Percentiles rank a stretch among this genome's conserved stretches.
These are phyloP conservation scores for Heliothis virescens DNA, from an alignment of 1,140 invertebrate genomes.

Conservation along the genomic window DNA sequence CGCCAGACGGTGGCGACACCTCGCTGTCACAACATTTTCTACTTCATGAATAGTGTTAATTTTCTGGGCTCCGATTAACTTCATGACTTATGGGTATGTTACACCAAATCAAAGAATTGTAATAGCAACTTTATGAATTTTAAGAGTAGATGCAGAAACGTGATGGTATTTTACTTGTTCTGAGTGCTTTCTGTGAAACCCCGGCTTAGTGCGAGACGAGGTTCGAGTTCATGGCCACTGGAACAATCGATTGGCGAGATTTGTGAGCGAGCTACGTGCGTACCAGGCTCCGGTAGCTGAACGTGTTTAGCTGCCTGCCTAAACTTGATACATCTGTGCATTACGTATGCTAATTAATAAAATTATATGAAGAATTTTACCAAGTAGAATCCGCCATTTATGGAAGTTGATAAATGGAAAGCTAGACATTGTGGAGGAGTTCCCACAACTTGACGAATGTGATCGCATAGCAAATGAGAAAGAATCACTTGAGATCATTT, in stretches of 20 bases:
- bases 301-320: slow-evolving; percentile 38
- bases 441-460: no score
- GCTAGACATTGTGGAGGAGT: no score
- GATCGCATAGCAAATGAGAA: background rate
- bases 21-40: slow-evolving; percentile 65
- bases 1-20: slow-evolving; percentile 65
- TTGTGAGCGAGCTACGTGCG: slow-evolving; percentile 60
- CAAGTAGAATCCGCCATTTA: background rate
- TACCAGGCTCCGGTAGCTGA: slow-evolving; percentile 49
- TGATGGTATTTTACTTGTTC: slow-evolving; percentile 64
- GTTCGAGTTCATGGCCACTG: slow-evolving; percentile 77
- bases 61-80: slow-evolving; percentile 44
- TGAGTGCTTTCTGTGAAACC: slow-evolving; percentile 68
- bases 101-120: slow-evolving; percentile 14
- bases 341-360: background rate
- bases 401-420: background rate
- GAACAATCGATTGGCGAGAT: slow-evolving; percentile 78
- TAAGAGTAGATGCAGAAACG: slow-evolving; percentile 48
- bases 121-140: background rate
- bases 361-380: no score
- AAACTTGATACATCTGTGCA: slow-evolving; percentile 47
- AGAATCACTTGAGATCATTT: background rate
- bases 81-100: background rate
- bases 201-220: slow-evolving; percentile 58
- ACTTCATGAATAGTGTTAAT: slow-evolving; percentile 71